Evolutionary conservation across 1,140 invertebrate species (phyloP), one percentile per base, ranked within the genome.

Genomic region (Tetramorium parvispinum): DNA sequence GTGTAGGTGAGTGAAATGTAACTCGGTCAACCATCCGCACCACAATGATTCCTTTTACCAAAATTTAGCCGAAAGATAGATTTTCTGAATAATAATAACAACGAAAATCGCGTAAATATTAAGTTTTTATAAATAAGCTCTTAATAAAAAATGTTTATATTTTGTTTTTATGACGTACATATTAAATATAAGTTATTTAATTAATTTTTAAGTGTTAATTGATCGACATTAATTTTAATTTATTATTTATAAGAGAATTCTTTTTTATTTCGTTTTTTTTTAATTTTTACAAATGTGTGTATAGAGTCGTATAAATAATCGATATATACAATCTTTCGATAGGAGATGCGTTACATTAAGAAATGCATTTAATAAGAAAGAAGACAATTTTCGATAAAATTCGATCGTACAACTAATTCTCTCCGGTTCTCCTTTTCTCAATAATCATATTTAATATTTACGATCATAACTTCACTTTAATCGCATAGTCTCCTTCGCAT

Each of bases 381-480:
- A n/a, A 63, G 3, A 32, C 10, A 27, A 24, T 27, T 24, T 59
- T 24, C 11, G 3, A 46, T 63, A 18, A 63, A 27, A 61, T 32
- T 61, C 0, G 5, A 24, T 10, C 21, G 4, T n/a, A 32, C 24
- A 21, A 13, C 51, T n/a, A n/a, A n/a, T n/a, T 11, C 3, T 65
- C 18, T 78, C 11, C 43, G 7, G 16, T 37, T 51, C 8, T 11
- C 0, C 16, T 55, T 68, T 53, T 53, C 63, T 51, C 16, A 53
- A 70, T 70, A 79, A 79, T 53, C 46, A 40, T 27, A 68, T 79
- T 53, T 13, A 11, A 79, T 79, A 79, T 40, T 53, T 81, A 59
- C n/a, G 43, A 46, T 49, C 13, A 46, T 13, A 57, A n/a, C 43
- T 59, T 11, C 11, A 46, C 43, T 70, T 82, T 57, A 75, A 73